Percentiles rank a stretch among this genome's conserved stretches.
Evolutionary conservation across 2,113 vertebrate species (phyloP).

Genomic region (Alligator mississippiensis): DNA sequence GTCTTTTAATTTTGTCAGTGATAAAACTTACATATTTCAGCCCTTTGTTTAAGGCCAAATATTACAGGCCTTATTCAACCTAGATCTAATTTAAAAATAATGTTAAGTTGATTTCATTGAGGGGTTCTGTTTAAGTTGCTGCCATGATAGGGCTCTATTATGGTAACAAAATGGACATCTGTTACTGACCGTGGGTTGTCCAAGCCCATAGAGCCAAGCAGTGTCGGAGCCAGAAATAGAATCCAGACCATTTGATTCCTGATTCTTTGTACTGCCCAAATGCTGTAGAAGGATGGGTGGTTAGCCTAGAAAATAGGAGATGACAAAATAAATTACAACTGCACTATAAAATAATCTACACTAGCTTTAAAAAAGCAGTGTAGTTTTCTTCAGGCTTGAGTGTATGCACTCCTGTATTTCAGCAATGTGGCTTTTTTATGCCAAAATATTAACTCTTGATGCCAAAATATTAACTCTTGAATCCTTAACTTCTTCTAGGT

Average conservation of each 20-base stretch:
- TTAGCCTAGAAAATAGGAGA: slow-evolving; percentile 13
- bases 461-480: not conserved
- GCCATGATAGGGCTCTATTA: not conserved
- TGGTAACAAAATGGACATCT: not conserved
- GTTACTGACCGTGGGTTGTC: not conserved
- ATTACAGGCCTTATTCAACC: not conserved
- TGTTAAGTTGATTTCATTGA: not conserved
- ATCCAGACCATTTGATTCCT: not conserved
- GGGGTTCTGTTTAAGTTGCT: not conserved
- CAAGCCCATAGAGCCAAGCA: not conserved
- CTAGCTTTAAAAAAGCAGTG: not conserved
- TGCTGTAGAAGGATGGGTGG: not conserved
- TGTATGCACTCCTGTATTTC: not conserved
- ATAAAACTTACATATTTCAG: not conserved
- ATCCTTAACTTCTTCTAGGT: slow-evolving; percentile 80
- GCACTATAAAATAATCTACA: not conserved
- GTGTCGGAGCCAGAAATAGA: slow-evolving; percentile 35
- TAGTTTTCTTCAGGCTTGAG: not conserved
- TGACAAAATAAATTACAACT: slow-evolving; percentile 6
- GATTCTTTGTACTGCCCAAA: slow-evolving; percentile 15
- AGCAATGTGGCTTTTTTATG: not conserved
- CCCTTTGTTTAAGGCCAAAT: not conserved
- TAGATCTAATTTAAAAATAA: not conserved
- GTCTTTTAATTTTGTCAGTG: not conserved
- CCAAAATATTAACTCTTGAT: not conserved